Evolutionary conservation across 1,140 invertebrate species (phyloP).

Genomic region (Anastrepha obliqua): DNA sequence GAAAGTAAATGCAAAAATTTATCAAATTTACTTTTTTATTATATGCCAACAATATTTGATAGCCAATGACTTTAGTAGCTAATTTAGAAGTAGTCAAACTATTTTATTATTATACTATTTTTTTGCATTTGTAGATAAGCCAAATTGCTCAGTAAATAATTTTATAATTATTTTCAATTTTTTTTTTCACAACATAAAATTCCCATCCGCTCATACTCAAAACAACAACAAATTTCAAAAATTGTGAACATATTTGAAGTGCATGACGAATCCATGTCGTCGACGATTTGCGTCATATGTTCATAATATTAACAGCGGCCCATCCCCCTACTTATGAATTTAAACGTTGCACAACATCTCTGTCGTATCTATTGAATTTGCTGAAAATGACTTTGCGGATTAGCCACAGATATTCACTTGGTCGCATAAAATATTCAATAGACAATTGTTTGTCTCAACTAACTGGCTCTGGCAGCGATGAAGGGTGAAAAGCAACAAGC

Average conservation of each 20-base stretch:
- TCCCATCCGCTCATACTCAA: not conserved
- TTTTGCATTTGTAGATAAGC: not conserved
- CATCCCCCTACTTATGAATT: not conserved
- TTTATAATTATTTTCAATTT: not conserved
- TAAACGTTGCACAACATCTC: not conserved
- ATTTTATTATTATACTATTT: no score
- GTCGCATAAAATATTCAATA: conserved; percentile 48
- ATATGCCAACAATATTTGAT: not conserved
- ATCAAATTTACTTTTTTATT: conserved; percentile 58
- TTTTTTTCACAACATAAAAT: not conserved
- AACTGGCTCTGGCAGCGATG: not conserved
- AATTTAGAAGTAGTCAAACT: no score
- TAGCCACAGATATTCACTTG: conserved; percentile 58
- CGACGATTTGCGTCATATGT: conserved; percentile 48
- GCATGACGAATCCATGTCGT: conserved; percentile 42
- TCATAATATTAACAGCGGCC: not conserved
- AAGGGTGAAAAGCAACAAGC: not conserved
- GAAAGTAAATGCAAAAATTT: conserved; percentile 75
- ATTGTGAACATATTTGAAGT: conserved; percentile 70
- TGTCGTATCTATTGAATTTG: conserved; percentile 4
- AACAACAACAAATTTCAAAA: conserved; percentile 49
- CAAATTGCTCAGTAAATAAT: not conserved
- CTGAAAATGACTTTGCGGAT: conserved; percentile 72
- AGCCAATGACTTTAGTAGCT: not conserved
- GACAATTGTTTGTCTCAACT: not conserved